phyloP scores from a whole-genome alignment of 2,888 invertebrate genomes.

The Esperia sulphurella region DNA sequence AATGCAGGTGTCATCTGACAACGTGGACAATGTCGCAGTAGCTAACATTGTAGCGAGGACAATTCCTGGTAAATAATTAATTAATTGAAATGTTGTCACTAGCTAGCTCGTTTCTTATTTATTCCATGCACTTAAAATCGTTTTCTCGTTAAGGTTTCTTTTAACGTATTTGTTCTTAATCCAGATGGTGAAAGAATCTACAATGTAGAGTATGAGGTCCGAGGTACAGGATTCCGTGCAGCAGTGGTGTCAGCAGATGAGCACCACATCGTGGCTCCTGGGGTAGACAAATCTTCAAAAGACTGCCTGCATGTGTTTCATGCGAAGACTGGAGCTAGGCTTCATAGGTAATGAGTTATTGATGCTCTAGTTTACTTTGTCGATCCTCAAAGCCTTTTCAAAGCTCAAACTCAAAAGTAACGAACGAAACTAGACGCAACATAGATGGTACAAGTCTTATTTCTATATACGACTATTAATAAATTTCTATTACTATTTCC shows the following conservation, averaged over 20 bases:
- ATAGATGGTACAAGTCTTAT: too few species aligned
- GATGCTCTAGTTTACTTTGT: neutral
- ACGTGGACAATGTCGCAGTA: conserved; percentile 81
- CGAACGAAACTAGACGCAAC: too few species aligned
- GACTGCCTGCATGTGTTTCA: conserved; percentile 92
- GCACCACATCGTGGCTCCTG: conserved; percentile 86
- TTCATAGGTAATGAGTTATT: conserved; percentile 61
- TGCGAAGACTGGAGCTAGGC: conserved; percentile 85
- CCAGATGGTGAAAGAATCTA: conserved; percentile 87
- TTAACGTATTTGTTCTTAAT: conserved; percentile 1
- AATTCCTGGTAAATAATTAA: conserved; percentile 81
- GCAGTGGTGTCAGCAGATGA: conserved; percentile 91
- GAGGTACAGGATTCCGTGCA: conserved; percentile 84
- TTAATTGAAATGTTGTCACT: too few species aligned
- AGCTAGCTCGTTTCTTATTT: too few species aligned
- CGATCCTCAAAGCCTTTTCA: too few species aligned
- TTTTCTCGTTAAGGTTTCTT: too few species aligned
- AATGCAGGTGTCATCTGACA: conserved; percentile 76
- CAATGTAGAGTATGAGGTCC: conserved; percentile 89
- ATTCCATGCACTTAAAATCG: too few species aligned
- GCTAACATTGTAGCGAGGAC: conserved; percentile 84
- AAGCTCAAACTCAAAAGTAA: too few species aligned
- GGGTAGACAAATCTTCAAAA: conserved; percentile 88
- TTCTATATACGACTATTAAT: too few species aligned
- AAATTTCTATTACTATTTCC: too few species aligned